Conservation (phyloP, 2,113 vertebrate species). For the Elaphurus davidianus region DNA sequence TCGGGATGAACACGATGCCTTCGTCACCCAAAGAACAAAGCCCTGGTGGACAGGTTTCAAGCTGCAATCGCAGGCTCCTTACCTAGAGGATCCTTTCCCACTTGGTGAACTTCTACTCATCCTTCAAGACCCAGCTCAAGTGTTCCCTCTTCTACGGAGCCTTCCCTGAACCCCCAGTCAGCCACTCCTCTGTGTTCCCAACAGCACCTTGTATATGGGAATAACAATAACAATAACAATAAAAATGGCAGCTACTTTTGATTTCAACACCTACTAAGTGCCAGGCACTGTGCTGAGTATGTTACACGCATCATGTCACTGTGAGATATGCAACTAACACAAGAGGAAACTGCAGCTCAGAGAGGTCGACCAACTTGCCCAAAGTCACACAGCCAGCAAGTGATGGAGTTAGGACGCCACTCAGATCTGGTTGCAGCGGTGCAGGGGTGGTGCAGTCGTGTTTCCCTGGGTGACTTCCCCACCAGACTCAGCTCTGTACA, state of each 20-base stretch:
- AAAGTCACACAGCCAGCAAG: constrained; percentile 52
- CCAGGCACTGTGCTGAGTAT: constrained; percentile 30
- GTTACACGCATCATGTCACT: neutral
- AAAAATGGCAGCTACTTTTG: constrained; percentile 58
- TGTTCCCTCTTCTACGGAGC: constrained; percentile 78
- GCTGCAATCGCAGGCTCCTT: constrained; percentile 69
- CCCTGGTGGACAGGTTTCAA: constrained; percentile 58
- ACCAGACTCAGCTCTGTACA: neutral
- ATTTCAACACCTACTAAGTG: neutral
- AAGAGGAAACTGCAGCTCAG: constrained; percentile 35
- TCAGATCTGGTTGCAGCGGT: neutral
- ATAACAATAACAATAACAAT: constrained; percentile 70
- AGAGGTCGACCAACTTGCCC: constrained; percentile 36
- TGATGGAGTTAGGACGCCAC: neutral
- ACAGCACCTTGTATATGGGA: constrained; percentile 77
- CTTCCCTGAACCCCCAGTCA: constrained; percentile 77
- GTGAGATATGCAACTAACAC: neutral
- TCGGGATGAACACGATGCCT: constrained; percentile 2
- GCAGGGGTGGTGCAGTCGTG: neutral
- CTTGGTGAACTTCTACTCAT: constrained; percentile 79
- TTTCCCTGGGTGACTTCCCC: neutral
- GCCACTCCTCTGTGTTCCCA: constrained; percentile 78
- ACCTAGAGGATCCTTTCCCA: constrained; percentile 78
- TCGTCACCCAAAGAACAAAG: constrained; percentile 47
- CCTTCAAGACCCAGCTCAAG: constrained; percentile 78